Evolutionary conservation across 2,888 invertebrate genomes (phyloP), one percentile per base, ranked within the genome.

Genomic region (Monoplex corrugatus): DNA sequence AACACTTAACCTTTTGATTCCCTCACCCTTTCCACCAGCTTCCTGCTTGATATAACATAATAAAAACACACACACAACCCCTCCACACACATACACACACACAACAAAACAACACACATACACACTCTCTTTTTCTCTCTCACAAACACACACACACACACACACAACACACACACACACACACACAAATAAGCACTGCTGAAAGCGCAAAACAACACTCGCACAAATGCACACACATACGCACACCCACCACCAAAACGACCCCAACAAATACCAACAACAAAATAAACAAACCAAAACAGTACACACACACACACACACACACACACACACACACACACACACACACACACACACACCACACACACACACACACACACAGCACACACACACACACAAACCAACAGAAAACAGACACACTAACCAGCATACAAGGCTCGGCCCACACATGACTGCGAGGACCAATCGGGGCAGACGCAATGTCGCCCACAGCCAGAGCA

Each of bases 361-460:
- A 57, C 57, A 57, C 57, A 57, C 57, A 57, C 10, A 50, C 10
- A 50, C 16, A 16, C 50, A 16, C 50, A n/a, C 50, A 50, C 50
- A 16, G 50, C 10, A 50, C 50, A 50, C 50, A 50, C 16, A 16
- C 16, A 16, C 50, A 13, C 16, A 16, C 16, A 57, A 57, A 57
- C 57, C 2, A 2, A 57, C 57, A 57, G 5, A 23, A 57, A 40
- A 43, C 35, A 50, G 16, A 85, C 23, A 85, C 38, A 63, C 89
- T 89, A 57, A 93, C 98, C 0, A 98, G 97, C 89, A 98, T 97
- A 89, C 97, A 98, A 92, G 97, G 97, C 95, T 99, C 99, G 0
- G 98, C 97, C 98, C 98, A 99, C 2, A 99, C 98, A 93, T 97
- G 97, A 0, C 98, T 97, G 91, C 98, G 97, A 0, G 98, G 97